Evolutionary conservation across 2,113 vertebrate species (phyloP).

Genomic region (Entosphenus tridentatus): DNA sequence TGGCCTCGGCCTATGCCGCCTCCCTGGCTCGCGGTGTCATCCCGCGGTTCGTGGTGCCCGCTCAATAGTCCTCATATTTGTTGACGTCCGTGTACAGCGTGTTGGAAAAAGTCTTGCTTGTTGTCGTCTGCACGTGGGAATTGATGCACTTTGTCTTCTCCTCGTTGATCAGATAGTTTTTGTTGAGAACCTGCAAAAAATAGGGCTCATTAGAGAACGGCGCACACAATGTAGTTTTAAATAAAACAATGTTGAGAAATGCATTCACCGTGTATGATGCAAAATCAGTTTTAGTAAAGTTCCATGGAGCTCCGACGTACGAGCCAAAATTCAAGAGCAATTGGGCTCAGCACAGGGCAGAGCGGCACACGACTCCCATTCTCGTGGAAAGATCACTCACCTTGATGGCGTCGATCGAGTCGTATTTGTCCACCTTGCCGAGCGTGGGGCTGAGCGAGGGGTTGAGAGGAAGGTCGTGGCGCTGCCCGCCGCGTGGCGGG

Average conservation of each 20-base stretch:
- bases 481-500: conserved; percentile 78
- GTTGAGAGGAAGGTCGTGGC: conserved; percentile 32
- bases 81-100: neutral
- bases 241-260: neutral
- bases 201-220: neutral
- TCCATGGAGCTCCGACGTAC: neutral
- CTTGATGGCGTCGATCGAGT: conserved; percentile 1
- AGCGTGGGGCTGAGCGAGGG: neutral
- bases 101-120: conserved; percentile 13
- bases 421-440: conserved; percentile 5
- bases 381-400: neutral
- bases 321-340: no score
- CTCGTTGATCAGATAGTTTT: conserved; percentile 85
- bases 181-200: conserved; percentile 65
- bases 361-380: no score
- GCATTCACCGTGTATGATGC: neutral
- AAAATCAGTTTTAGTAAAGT: conserved; percentile 1
- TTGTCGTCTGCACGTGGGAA: conserved; percentile 61
- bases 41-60: neutral
- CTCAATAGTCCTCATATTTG: conserved; percentile 1
- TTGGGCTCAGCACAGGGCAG: no score
- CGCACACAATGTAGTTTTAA: conserved; percentile 2
- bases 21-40: no score
- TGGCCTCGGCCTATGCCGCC: no score
- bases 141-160: conserved; percentile 76